phyloP scores from a whole-genome alignment of 1,140 invertebrate genomes.

The Pachypeltis micranthus region DNA sequence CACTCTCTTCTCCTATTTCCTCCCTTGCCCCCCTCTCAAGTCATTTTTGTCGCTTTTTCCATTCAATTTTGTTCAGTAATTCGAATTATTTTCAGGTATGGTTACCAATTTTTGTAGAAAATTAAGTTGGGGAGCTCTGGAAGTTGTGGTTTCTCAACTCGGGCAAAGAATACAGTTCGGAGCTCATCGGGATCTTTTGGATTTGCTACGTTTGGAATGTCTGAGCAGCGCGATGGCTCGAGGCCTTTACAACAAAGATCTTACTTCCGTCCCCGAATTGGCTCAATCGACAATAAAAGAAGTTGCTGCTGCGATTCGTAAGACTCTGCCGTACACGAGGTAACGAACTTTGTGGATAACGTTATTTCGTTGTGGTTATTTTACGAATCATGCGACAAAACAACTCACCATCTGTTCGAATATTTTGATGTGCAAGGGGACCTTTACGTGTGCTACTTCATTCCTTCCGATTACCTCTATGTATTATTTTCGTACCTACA shows the following conservation, averaged over 20 bases:
- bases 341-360: no score
- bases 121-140: slow-evolving; percentile 85
- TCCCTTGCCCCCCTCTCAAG: no score
- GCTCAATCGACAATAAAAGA: slow-evolving; percentile 54
- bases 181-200: slow-evolving; percentile 80
- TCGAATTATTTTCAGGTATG: slow-evolving; percentile 51
- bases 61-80: no score
- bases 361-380: neutral
- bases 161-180: slow-evolving; percentile 90
- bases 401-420: no score
- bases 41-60: no score
- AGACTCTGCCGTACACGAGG: slow-evolving; percentile 71
- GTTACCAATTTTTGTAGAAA: slow-evolving; percentile 83
- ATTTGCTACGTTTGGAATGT: slow-evolving; percentile 73
- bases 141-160: slow-evolving; percentile 82
- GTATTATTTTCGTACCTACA: no score
- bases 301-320: slow-evolving; percentile 65
- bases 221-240: slow-evolving; percentile 77
- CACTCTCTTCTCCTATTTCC: no score
- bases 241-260: slow-evolving; percentile 71
- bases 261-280: slow-evolving; percentile 61
- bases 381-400: neutral
- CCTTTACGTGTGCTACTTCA: no score
- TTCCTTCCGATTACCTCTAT: no score
- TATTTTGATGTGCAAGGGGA: no score